These are phyloP conservation scores for Tipula confusa DNA, from an alignment of 2,888 invertebrate species.

Conservation along the genomic window DNA sequence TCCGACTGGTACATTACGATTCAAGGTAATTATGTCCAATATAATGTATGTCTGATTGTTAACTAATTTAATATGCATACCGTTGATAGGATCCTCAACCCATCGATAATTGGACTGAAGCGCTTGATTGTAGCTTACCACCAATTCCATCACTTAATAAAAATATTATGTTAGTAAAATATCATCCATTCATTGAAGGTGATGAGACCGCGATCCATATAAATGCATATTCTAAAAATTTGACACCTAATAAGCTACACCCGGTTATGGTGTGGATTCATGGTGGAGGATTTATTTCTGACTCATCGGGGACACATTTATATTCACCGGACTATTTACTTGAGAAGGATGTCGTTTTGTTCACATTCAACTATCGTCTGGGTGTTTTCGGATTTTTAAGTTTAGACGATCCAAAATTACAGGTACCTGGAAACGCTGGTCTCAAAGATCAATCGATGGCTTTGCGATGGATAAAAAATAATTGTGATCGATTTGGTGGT, in stretches of 20 bases:
- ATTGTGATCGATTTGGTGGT: background rate
- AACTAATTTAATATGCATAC: too few relatives aligned
- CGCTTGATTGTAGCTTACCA: slow-evolving; percentile 44
- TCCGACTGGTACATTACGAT: slow-evolving; percentile 44
- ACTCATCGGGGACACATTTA: slow-evolving; percentile 48
- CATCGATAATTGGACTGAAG: slow-evolving; percentile 47
- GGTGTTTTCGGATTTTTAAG: slow-evolving; percentile 44
- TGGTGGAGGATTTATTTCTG: slow-evolving; percentile 52
- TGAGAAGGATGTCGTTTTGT: slow-evolving; percentile 42
- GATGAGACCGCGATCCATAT: slow-evolving; percentile 54
- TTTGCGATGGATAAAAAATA: background rate
- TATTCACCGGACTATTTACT: slow-evolving; percentile 51
- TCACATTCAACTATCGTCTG: slow-evolving; percentile 42
- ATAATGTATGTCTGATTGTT: too few relatives aligned
- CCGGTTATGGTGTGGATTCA: slow-evolving; percentile 53
- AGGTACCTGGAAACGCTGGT: slow-evolving; percentile 50
- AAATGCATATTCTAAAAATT: slow-evolving; percentile 49
- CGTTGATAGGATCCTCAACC: slow-evolving; percentile 48
- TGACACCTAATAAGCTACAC: slow-evolving; percentile 39
- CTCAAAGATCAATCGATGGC: slow-evolving; percentile 20
- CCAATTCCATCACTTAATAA: background rate
- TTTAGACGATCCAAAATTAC: slow-evolving; percentile 43
- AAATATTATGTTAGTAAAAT: background rate
- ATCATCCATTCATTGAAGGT: slow-evolving; percentile 43
- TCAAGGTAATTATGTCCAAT: slow-evolving; percentile 32